Evolutionary conservation across 2,888 invertebrate species (phyloP).

Genomic region (Germaria angustata): DNA sequence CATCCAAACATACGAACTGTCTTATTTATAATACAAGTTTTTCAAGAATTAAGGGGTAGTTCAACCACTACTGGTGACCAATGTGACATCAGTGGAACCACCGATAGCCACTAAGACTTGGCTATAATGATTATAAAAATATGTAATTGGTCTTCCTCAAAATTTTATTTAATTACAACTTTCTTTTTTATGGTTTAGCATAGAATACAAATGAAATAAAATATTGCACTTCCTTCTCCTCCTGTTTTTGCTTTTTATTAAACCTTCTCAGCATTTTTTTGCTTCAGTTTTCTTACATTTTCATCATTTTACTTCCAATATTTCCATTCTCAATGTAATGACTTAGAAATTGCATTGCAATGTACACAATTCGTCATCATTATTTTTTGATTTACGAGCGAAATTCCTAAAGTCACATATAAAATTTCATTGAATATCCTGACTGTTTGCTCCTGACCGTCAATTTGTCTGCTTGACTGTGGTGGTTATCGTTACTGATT

Average conservation of each 20-base stretch:
- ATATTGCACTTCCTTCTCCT: neutral
- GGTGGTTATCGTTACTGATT: neutral
- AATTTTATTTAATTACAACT: neutral
- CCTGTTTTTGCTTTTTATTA: neutral
- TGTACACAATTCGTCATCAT: slow-evolving; percentile 58
- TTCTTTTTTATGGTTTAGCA: neutral
- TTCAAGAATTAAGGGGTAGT: too few relatives aligned
- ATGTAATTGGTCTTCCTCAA: too few relatives aligned
- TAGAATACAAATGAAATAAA: neutral
- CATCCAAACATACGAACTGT: too few relatives aligned
- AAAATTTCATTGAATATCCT: slow-evolving; percentile 11
- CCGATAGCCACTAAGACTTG: too few relatives aligned
- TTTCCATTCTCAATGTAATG: slow-evolving; percentile 21
- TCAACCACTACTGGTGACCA: too few relatives aligned
- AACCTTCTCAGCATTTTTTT: neutral
- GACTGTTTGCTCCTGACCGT: neutral
- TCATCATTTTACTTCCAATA: neutral
- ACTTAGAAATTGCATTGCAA: slow-evolving; percentile 48
- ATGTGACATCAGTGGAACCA: too few relatives aligned
- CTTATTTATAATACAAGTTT: too few relatives aligned
- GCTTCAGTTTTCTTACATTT: neutral
- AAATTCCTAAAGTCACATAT: slow-evolving; percentile 51
- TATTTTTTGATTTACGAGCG: slow-evolving; percentile 56
- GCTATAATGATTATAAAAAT: too few relatives aligned
- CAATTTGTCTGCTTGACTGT: neutral